phyloP scores from a whole-genome alignment of 1,140 invertebrate genomes.

The Harlomillsia oculata region DNA sequence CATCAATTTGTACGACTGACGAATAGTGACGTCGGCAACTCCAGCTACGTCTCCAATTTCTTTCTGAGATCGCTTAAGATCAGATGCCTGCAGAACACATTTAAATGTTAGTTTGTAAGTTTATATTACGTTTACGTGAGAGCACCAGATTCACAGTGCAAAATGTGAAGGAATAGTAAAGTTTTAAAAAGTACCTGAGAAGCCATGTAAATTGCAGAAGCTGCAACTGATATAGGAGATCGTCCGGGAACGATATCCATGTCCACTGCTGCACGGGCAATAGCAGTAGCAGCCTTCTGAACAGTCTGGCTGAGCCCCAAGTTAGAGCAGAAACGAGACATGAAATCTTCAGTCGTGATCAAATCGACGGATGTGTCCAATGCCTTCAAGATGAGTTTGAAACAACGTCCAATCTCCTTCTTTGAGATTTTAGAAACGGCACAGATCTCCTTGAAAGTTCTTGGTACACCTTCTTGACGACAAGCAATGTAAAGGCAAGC shows the following conservation, averaged over 20 bases:
- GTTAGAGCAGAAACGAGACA: conserved; percentile 85
- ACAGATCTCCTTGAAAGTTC: conserved; percentile 99
- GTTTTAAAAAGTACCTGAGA: conserved; percentile 58
- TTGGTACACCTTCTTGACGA: conserved; percentile 92
- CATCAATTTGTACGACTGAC: conserved; percentile 97
- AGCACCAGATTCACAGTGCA: not conserved
- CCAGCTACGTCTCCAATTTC: conserved; percentile 98
- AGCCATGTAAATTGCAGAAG: conserved; percentile 99
- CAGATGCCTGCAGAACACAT: conserved; percentile 62
- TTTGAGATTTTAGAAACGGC: conserved; percentile 97
- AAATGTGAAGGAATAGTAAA: not conserved
- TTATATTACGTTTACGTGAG: not conserved
- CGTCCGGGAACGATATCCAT: conserved; percentile 96
- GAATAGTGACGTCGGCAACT: conserved; percentile 96
- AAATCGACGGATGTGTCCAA: conserved; percentile 92
- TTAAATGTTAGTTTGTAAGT: conserved; percentile 2
- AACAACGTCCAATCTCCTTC: conserved; percentile 96
- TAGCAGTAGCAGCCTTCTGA: conserved; percentile 90
- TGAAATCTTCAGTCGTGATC: conserved; percentile 97
- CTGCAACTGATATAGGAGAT: conserved; percentile 96
- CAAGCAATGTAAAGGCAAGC: conserved; percentile 99
- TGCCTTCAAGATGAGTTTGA: conserved; percentile 86
- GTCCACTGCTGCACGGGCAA: conserved; percentile 92
- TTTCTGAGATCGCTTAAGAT: conserved; percentile 88
- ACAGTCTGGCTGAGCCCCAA: conserved; percentile 79